Evolutionary conservation across 2,888 invertebrate species (phyloP), one percentile per base, ranked within the genome.

Genomic region (Taphrorychus bicolor): DNA sequence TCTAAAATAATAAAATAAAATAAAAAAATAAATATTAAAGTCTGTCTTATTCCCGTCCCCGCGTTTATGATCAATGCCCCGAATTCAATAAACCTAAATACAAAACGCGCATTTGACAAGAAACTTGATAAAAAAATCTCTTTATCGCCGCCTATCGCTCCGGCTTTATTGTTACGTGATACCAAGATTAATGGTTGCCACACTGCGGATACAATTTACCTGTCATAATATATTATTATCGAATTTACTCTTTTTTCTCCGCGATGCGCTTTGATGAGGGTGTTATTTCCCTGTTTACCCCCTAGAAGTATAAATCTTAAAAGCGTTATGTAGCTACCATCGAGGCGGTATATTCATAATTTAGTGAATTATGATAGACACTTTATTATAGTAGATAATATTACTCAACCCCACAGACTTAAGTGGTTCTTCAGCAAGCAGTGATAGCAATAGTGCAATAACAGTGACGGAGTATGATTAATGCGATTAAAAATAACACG

Each of bases 221-320:
- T 54, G 54, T 54, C 54, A 32, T 54, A 54, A 54, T 54, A 54
- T 32, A 54, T 54, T 54, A 54, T 54, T 54, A 54, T 54, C 16
- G 24, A 32, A 54, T 54, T 54, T 54, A 54, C 54, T 32, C 54
- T 54, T 54, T 54, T 54, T 54, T 54, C n/a, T 22, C 11, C 54
- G 19, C 54, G 22, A 54, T 54, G 22, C 32, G 21, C 21, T 24
- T 24, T 54, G 54, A 23, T 54, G 32, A 22, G 18, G 51, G 22
- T 18, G 51, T 18, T 51, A 19, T 51, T 51, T 51, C 22, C 51
- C 21, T 17, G 45, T 51, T 45, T n/a, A 9, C 14, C 21, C 51
- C 51, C 16, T 2, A 45, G 14, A 45, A 45, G 14, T 45, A 45
- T 45, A 45, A 51, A 51, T 22, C 51, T 51, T 45, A 45, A 45